Percentiles rank a stretch among this genome's conserved stretches.
phyloP scores from a whole-genome alignment of 2,113 vertebrate species.

The Apaloderma vittatum region DNA sequence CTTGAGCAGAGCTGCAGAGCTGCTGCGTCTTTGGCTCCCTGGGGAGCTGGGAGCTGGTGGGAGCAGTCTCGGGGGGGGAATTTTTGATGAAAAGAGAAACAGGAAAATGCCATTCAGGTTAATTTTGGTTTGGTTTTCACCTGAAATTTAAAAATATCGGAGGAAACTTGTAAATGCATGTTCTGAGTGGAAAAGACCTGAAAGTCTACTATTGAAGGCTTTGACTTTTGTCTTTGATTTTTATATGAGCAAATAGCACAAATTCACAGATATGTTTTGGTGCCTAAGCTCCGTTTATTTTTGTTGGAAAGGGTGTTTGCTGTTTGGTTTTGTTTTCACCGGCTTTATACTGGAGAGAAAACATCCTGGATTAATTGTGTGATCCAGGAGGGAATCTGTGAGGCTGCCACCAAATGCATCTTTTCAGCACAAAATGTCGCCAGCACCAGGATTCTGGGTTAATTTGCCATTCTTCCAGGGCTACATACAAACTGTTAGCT shows the following conservation, averaged over 20 bases:
- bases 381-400: slow-evolving; percentile 49
- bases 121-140: slow-evolving; percentile 23
- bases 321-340: slow-evolving; percentile 62
- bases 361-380: slow-evolving; percentile 49
- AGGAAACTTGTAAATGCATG: neutral
- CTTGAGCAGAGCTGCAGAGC: neutral
- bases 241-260: slow-evolving; percentile 9
- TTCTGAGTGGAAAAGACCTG: slow-evolving; percentile 41
- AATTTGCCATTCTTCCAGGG: slow-evolving; percentile 37
- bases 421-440: slow-evolving; percentile 28
- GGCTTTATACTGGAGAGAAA: slow-evolving; percentile 30
- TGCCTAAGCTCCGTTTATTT: slow-evolving; percentile 55
- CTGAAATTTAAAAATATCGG: neutral
- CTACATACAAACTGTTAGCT: neutral
- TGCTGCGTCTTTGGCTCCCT: neutral
- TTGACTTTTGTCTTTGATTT: slow-evolving; percentile 12
- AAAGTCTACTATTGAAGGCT: slow-evolving; percentile 9
- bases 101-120: neutral
- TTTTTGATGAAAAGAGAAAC: neutral
- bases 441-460: slow-evolving; percentile 38
- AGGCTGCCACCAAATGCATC: slow-evolving; percentile 19
- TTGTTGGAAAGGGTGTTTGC: slow-evolving; percentile 54
- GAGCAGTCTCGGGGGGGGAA: neutral
- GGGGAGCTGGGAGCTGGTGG: neutral
- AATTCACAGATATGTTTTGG: slow-evolving; percentile 12